Evolutionary conservation across 2,888 invertebrate genomes (phyloP).

Genomic region (Alloscopus bannaensis): DNA sequence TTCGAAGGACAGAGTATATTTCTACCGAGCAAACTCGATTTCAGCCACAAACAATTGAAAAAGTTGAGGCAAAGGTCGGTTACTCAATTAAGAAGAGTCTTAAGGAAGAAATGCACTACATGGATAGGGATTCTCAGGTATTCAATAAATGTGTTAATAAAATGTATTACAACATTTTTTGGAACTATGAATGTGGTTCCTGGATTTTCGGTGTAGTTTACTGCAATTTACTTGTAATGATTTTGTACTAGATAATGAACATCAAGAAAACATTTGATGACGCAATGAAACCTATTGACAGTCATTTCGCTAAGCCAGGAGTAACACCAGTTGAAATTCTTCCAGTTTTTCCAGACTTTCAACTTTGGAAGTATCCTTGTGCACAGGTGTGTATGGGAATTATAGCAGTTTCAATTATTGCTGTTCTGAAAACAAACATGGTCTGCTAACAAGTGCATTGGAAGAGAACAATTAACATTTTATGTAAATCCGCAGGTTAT

Average conservation of each 20-base stretch:
- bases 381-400: slow-evolving; percentile 81
- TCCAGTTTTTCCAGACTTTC: slow-evolving; percentile 50
- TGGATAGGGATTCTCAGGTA: slow-evolving; percentile 71
- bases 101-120: slow-evolving; percentile 75
- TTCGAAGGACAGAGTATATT: slow-evolving; percentile 57
- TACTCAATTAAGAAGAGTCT: slow-evolving; percentile 97
- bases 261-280: slow-evolving; percentile 86
- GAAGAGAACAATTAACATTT: neutral
- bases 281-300: slow-evolving; percentile 45
- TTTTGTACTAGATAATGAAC: slow-evolving; percentile 87
- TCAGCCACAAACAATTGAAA: slow-evolving; percentile 94
- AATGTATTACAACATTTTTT: too few relatives aligned
- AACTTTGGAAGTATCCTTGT: slow-evolving; percentile 50
- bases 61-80: slow-evolving; percentile 99
- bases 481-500: slow-evolving; percentile 81
- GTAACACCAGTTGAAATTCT: slow-evolving; percentile 48
- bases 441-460: too few relatives aligned
- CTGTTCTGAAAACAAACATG: too few relatives aligned
- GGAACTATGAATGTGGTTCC: too few relatives aligned
- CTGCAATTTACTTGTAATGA: too few relatives aligned
- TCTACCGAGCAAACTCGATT: slow-evolving; percentile 49
- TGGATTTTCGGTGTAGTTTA: too few relatives aligned
- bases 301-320: slow-evolving; percentile 52
- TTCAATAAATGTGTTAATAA: neutral
- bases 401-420: slow-evolving; percentile 2